Evolutionary conservation across 2,797 vertebrate genomes (phyloP).

Genomic region (Emydoidea blandingii): DNA sequence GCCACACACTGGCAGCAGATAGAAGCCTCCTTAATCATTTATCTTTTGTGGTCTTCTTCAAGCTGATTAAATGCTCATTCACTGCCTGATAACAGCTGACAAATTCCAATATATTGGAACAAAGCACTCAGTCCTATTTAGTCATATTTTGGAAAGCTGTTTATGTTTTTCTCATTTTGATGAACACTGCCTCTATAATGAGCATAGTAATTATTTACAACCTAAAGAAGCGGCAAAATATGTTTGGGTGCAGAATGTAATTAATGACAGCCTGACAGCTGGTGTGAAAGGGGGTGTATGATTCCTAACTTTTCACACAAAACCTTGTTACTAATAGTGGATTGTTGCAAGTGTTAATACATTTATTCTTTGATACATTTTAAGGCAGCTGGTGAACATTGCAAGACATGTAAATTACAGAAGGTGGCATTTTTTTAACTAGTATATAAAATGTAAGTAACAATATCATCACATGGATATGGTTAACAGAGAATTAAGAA

Average conservation of each 20-base stretch:
- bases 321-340: slow-evolving; percentile 18
- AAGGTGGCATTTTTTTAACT: slow-evolving; percentile 42
- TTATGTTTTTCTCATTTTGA: slow-evolving; percentile 16
- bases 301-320: slow-evolving; percentile 48
- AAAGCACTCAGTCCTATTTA: slow-evolving; percentile 10
- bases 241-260: slow-evolving; percentile 34
- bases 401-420: slow-evolving; percentile 38
- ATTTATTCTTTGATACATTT: slow-evolving; percentile 60
- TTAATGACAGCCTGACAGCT: slow-evolving; percentile 34
- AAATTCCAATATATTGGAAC: slow-evolving; percentile 15
- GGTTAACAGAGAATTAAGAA: slow-evolving; percentile 45
- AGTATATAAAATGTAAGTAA: slow-evolving; percentile 67
- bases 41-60: background rate
- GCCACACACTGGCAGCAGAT: background rate
- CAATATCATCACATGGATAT: slow-evolving; percentile 52
- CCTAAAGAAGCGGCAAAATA: slow-evolving; percentile 47
- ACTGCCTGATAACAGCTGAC: slow-evolving; percentile 27
- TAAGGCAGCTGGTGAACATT: slow-evolving; percentile 49
- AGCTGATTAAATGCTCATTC: slow-evolving; percentile 46
- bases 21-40: slow-evolving; percentile 11
- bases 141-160: slow-evolving; percentile 19
- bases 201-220: slow-evolving; percentile 29
- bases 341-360: slow-evolving; percentile 47
- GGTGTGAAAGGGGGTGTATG: slow-evolving; percentile 20
- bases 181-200: slow-evolving; percentile 39